Evolutionary conservation across 2,797 vertebrate species (phyloP).

Genomic region (Chelidonichthys spinosus): DNA sequence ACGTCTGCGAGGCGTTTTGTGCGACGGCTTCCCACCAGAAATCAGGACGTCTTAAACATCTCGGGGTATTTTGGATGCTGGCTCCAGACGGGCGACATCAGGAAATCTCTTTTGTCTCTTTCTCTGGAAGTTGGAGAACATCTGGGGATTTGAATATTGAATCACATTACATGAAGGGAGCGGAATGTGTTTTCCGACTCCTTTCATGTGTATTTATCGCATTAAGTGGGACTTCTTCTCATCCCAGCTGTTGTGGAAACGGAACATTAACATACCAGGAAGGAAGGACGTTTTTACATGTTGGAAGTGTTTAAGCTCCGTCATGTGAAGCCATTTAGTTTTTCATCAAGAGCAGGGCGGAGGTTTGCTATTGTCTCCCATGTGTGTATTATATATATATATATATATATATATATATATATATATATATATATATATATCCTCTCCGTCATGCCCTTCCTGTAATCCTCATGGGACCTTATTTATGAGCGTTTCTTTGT

Average conservation of each 20-base stretch:
- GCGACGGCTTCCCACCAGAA: background rate
- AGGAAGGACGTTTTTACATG: slow-evolving; percentile 35
- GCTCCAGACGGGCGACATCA: background rate
- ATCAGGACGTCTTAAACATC: slow-evolving; percentile 18
- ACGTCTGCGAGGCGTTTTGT: slow-evolving; percentile 7
- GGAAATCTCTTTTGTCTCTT: slow-evolving; percentile 2
- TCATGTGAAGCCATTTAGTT: slow-evolving; percentile 20
- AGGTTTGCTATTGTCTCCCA: slow-evolving; percentile 24
- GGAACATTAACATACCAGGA: slow-evolving; percentile 15
- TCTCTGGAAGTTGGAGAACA: slow-evolving; percentile 14
- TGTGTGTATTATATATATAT: no score
- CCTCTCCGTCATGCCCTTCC: background rate
- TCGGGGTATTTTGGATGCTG: background rate
- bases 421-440: background rate
- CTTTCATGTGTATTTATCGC: slow-evolving; percentile 34
- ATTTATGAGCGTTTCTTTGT: no score
- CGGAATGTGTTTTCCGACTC: slow-evolving; percentile 17
- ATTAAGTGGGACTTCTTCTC: slow-evolving; percentile 32
- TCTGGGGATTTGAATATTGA: slow-evolving; percentile 48
- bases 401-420: background rate
- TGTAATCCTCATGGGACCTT: no score
- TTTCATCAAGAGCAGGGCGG: slow-evolving; percentile 25
- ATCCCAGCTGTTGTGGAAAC: slow-evolving; percentile 36
- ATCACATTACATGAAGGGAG: slow-evolving; percentile 18
- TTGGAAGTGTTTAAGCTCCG: slow-evolving; percentile 5